A percentile compares a stretch with the other conserved stretches of the same genome.
Conservation (phyloP, 1,140 invertebrate species). For the Orius insidiosus region DNA sequence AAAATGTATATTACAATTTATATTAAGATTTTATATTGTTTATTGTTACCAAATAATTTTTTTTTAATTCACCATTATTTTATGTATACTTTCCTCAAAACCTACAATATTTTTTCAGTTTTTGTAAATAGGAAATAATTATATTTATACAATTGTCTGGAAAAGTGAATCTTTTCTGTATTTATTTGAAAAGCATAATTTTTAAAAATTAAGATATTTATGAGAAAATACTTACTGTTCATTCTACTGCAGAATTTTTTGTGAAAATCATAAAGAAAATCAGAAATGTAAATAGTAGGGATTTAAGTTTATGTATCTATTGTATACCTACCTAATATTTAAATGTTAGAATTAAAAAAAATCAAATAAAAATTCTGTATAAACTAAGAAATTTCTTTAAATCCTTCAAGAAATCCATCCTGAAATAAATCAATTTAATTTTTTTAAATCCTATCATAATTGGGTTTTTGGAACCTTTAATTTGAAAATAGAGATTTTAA, state of each 20-base stretch:
- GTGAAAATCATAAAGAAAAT: conserved; percentile 3
- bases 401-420: no score
- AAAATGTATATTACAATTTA: no score
- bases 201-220: neutral
- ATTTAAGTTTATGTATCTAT: conserved; percentile 9
- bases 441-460: no score
- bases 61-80: no score
- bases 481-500: no score
- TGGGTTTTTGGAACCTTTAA: no score
- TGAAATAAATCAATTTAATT: no score
- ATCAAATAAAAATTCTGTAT: no score
- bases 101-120: neutral
- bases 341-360: neutral
- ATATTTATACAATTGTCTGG: neutral
- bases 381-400: no score
- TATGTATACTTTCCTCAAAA: no score
- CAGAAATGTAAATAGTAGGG: conserved; percentile 4
- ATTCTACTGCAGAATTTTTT: conserved; percentile 2
- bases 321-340: conserved; percentile 7
- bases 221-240: neutral
- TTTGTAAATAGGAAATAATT: neutral
- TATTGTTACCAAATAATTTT: conserved; percentile 14
- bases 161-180: neutral
- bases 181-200: conserved; percentile 1
- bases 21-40: conserved; percentile 8